Evolutionary conservation across 2,113 vertebrate genomes (phyloP).

Genomic region (Megaceryle maxima): DNA sequence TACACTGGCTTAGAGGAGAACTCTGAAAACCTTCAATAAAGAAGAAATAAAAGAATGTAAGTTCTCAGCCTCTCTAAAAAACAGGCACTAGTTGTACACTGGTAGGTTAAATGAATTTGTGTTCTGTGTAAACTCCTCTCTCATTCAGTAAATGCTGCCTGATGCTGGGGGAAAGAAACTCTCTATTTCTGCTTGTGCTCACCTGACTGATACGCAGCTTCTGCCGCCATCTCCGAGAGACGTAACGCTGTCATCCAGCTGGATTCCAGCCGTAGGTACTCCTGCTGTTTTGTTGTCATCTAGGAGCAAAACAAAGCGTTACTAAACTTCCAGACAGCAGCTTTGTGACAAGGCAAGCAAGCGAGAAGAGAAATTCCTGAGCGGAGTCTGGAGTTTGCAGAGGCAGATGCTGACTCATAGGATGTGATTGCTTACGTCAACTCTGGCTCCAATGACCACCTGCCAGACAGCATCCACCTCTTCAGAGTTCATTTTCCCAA

Average conservation of each 20-base stretch:
- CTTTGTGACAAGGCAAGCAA: not conserved
- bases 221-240: slow-evolving; percentile 82
- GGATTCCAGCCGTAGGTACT: slow-evolving; percentile 76
- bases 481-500: slow-evolving; percentile 77
- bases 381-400: not conserved
- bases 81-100: not conserved
- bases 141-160: not conserved
- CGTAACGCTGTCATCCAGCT: slow-evolving; percentile 78
- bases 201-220: slow-evolving; percentile 81
- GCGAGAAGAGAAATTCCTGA: rapidly evolving
- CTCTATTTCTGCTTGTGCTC: not conserved
- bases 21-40: not conserved
- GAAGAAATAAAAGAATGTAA: not conserved
- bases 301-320: slow-evolving; percentile 8
- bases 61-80: not conserved
- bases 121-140: not conserved
- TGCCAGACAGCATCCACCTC: slow-evolving; percentile 83
- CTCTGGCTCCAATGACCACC: slow-evolving; percentile 83
- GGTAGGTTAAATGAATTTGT: not conserved
- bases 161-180: not conserved
- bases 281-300: slow-evolving; percentile 76
- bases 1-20: not conserved
- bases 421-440: slow-evolving; percentile 66
- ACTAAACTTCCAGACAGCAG: not conserved
- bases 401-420: not conserved